A percentile compares a stretch with the other conserved stretches of the same genome.
phyloP scores from a whole-genome alignment of 2,888 invertebrate species.

The Acheta domesticus region DNA sequence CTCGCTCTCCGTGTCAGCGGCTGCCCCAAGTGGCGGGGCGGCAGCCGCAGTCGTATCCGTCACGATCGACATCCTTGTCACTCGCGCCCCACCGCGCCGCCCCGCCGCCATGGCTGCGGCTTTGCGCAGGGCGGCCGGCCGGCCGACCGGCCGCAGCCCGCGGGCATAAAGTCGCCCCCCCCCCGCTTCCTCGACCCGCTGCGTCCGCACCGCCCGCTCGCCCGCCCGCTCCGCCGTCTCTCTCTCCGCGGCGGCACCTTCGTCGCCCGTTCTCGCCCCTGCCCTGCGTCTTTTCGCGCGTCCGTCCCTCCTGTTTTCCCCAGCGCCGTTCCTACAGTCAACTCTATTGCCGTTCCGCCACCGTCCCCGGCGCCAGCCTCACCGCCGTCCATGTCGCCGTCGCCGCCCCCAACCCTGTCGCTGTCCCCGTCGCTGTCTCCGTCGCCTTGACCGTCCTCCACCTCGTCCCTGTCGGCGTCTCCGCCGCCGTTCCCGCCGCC shows the following conservation, averaged over 20 bases:
- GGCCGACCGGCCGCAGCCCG: too few relatives aligned
- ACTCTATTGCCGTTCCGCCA: neutral
- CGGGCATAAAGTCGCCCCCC: too few relatives aligned
- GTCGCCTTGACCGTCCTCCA: too few relatives aligned
- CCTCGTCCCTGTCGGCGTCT: neutral
- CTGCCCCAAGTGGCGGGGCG: too few relatives aligned
- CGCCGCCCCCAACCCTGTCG: rapidly evolving
- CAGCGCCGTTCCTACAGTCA: neutral
- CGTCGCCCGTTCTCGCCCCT: neutral
- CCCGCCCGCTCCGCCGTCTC: neutral
- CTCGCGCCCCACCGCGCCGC: too few relatives aligned
- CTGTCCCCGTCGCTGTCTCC: neutral
- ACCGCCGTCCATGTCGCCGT: too few relatives aligned
- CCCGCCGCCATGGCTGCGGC: neutral
- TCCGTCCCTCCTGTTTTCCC: neutral
- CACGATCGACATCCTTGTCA: too few relatives aligned
- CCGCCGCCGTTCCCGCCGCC: too few relatives aligned
- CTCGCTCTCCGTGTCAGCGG: too few relatives aligned
- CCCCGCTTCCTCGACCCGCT: neutral
- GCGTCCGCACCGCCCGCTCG: neutral
- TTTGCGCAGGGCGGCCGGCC: neutral
- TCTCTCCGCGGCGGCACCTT: neutral
- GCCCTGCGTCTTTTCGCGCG: neutral
- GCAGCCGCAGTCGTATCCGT: too few relatives aligned
- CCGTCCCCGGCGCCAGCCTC: too few relatives aligned